phyloP scores from a whole-genome alignment of 2,797 vertebrate species.

The Iguana delicatissima region DNA sequence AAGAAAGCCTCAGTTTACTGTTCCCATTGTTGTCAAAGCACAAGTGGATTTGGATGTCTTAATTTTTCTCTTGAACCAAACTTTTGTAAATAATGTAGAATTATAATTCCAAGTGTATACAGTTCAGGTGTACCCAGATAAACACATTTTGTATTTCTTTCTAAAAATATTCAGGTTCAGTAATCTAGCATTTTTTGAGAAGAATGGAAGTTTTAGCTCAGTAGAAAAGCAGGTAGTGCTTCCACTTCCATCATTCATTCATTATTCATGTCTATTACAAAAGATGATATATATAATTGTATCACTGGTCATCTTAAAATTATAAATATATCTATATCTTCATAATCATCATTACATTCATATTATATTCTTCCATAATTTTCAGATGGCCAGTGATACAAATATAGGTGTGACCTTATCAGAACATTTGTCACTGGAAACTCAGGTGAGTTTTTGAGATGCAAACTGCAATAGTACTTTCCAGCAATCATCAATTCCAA shows the following conservation, averaged over 20 bases:
- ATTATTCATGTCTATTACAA: background rate
- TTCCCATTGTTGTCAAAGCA: background rate
- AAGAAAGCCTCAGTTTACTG: background rate
- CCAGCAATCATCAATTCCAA: conserved; percentile 1
- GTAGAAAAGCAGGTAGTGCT: background rate
- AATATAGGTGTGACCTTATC: background rate
- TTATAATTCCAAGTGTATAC: background rate
- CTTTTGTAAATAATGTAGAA: background rate
- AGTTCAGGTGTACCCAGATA: background rate
- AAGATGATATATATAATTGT: background rate
- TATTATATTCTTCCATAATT: background rate
- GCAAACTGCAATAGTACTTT: background rate
- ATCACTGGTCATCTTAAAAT: too few species aligned
- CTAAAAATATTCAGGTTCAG: background rate
- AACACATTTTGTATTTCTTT: background rate
- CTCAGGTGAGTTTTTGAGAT: background rate
- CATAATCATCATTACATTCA: too few species aligned
- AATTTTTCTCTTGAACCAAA: background rate
- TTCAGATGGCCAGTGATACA: background rate
- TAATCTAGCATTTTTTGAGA: background rate
- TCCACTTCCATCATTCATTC: background rate
- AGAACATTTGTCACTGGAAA: background rate
- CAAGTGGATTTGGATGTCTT: background rate
- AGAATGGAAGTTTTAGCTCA: background rate
- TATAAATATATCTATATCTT: too few species aligned